Conservation (phyloP, 1,140 invertebrate genomes). For the Bombus superbus region DNA sequence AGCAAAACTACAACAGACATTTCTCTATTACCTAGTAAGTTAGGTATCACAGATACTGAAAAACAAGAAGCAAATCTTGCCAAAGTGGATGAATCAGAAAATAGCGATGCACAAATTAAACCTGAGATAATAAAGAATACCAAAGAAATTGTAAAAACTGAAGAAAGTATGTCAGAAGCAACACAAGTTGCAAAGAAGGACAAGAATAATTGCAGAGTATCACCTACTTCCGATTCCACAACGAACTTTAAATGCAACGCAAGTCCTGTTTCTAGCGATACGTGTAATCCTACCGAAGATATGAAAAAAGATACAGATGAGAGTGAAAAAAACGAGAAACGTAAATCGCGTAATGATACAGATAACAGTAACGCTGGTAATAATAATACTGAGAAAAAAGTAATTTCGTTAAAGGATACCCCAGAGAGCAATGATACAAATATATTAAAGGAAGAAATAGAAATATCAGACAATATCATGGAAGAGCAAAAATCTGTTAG, state of each 20-base stretch:
- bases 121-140: background rate
- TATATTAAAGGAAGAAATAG: background rate
- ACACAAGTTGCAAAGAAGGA: background rate
- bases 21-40: too few species aligned
- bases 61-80: background rate
- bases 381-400: background rate
- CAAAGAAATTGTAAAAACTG: background rate
- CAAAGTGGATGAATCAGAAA: background rate
- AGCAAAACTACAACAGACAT: background rate
- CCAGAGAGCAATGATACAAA: background rate
- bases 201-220: conserved; percentile 10
- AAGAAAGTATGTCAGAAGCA: background rate
- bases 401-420: conserved; percentile 3
- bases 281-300: conserved; percentile 14
- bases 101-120: background rate
- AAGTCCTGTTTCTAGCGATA: conserved; percentile 8
- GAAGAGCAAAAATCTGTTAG: conserved; percentile 57
- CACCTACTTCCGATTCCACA: background rate
- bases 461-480: background rate
- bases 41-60: background rate
- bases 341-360: background rate
- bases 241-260: conserved; percentile 29
- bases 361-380: background rate
- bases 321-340: background rate
- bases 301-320: background rate